Evolutionary conservation across 2,113 vertebrate species (phyloP).

Genomic region (Arenaria interpres): DNA sequence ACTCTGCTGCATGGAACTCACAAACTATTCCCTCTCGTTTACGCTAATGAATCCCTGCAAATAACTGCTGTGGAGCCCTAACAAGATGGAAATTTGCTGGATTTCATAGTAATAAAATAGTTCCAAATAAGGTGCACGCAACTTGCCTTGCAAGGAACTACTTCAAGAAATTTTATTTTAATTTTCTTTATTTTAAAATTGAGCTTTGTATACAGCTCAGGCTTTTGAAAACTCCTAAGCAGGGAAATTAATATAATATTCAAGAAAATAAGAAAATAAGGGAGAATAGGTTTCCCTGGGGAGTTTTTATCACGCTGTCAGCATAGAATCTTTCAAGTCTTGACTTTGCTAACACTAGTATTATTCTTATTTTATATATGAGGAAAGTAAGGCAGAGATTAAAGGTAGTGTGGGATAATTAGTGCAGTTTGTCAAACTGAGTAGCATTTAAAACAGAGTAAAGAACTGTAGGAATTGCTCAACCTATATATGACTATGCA

Average conservation of each 20-base stretch:
- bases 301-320: background rate
- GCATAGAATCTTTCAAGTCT: background rate
- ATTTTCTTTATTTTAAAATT: background rate
- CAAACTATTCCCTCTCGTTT: background rate
- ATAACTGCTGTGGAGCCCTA: background rate
- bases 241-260: background rate
- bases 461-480: background rate
- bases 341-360: background rate
- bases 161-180: background rate
- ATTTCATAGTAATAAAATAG: background rate
- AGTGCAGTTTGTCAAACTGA: background rate
- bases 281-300: background rate
- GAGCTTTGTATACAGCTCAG: background rate
- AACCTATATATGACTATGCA: background rate
- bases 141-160: background rate
- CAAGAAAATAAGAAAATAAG: background rate
- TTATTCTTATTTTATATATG: background rate
- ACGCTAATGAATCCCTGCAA: background rate
- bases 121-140: background rate
- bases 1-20: fast-evolving
- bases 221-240: background rate
- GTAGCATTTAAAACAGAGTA: background rate
- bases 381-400: background rate
- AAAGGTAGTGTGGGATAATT: background rate
- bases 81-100: fast-evolving